These are phyloP conservation scores for Tipula lateralis DNA, from an alignment of 2,888 invertebrate genomes.

Conservation along the genomic window DNA sequence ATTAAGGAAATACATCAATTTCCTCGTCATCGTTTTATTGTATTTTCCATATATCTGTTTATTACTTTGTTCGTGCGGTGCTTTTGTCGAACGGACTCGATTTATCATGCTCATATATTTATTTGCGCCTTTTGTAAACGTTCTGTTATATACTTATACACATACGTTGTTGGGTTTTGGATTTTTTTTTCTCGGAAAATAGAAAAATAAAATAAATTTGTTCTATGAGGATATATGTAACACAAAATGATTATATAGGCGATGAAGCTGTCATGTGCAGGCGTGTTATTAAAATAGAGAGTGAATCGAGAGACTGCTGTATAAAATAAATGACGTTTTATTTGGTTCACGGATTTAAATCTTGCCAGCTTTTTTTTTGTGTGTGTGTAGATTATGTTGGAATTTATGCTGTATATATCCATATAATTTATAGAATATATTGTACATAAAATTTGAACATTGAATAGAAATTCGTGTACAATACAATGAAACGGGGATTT, in stretches of 20 bases:
- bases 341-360: constrained; percentile 29
- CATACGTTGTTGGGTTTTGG: background rate
- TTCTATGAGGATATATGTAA: constrained; percentile 12
- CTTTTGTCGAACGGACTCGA: background rate
- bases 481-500: background rate
- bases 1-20: background rate
- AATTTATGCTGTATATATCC: constrained; percentile 4
- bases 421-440: background rate
- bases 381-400: background rate
- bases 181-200: background rate
- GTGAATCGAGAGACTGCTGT: constrained; percentile 20
- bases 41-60: background rate
- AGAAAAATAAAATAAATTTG: background rate
- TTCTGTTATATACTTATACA: background rate
- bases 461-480: background rate
- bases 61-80: background rate
- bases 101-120: background rate
- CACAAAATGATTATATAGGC: constrained; percentile 33
- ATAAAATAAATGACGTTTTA: constrained; percentile 29
- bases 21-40: background rate
- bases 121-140: background rate
- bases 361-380: constrained; percentile 20
- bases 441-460: background rate
- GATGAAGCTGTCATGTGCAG: constrained; percentile 34
- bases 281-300: constrained; percentile 26